A percentile compares a stretch with the other conserved stretches of the same genome.
Evolutionary conservation across 2,888 invertebrate species (phyloP).

Genomic region (Nomada ruficornis): DNA sequence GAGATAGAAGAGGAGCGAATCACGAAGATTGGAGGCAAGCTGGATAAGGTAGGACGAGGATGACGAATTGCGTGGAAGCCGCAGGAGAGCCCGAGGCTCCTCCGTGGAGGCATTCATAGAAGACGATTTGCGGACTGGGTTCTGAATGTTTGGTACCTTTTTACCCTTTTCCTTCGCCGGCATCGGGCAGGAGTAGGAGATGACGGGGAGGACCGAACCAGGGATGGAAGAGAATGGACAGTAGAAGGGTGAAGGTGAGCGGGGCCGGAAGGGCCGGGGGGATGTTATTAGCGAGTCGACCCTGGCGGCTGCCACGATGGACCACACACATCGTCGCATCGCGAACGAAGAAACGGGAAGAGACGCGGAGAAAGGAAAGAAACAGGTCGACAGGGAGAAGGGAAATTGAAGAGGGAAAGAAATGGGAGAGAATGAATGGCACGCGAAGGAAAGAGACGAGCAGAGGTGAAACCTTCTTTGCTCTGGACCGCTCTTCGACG

Average conservation of each 20-base stretch:
- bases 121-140: conserved; percentile 76
- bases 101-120: conserved; percentile 76
- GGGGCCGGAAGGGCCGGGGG: conserved; percentile 67
- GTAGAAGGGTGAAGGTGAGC: conserved; percentile 37
- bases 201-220: conserved; percentile 39
- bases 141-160: conserved; percentile 77
- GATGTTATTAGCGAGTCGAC: conserved; percentile 81
- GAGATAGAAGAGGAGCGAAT: conserved; percentile 1
- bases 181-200: conserved; percentile 56
- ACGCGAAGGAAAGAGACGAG: conserved; percentile 1
- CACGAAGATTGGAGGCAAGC: conserved; percentile 39
- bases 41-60: conserved; percentile 61
- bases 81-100: conserved; percentile 52
- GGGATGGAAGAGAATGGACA: conserved; percentile 52
- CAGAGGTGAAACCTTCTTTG: conserved; percentile 35
- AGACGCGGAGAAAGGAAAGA: conserved; percentile 51
- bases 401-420: conserved; percentile 37
- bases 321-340: conserved; percentile 81
- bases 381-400: conserved; percentile 46
- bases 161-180: conserved; percentile 72
- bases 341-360: conserved; percentile 62
- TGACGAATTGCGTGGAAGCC: conserved; percentile 67
- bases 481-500: conserved; percentile 38
- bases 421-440: conserved; percentile 20
- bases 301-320: conserved; percentile 81